A percentile compares a stretch with the other conserved stretches of the same genome.
These are phyloP conservation scores for Netelia fuscicornis DNA, from an alignment of 2,888 invertebrate species.

Conservation along the genomic window DNA sequence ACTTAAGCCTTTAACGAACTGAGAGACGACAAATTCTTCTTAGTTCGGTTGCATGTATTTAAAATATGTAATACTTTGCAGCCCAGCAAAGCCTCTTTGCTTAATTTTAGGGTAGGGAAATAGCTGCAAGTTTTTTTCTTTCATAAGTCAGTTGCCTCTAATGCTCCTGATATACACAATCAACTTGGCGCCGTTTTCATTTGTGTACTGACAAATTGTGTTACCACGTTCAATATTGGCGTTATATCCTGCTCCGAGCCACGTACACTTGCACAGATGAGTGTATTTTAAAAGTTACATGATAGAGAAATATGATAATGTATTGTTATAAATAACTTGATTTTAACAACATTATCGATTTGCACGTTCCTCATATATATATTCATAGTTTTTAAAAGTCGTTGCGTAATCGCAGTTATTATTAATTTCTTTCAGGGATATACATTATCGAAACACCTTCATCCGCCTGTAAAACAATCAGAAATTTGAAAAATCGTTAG, in stretches of 20 bases:
- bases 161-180: too few relatives aligned
- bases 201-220: neutral
- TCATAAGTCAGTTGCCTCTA: too few relatives aligned
- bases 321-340: neutral
- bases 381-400: too few relatives aligned
- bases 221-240: too few relatives aligned
- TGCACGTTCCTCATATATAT: too few relatives aligned
- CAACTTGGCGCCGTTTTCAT: neutral
- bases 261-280: too few relatives aligned
- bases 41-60: neutral
- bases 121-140: neutral
- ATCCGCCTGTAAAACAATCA: too few relatives aligned
- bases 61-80: constrained; percentile 49
- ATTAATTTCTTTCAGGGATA: too few relatives aligned
- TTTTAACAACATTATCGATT: neutral
- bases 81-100: constrained; percentile 40
- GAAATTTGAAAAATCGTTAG: too few relatives aligned
- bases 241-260: too few relatives aligned
- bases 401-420: too few relatives aligned
- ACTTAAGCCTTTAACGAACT: neutral
- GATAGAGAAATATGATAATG: neutral
- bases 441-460: too few relatives aligned
- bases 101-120: constrained; percentile 4
- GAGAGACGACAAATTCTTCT: constrained; percentile 9
- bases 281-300: neutral